Percentiles rank a stretch among this genome's conserved stretches.
Conservation (phyloP, 2,113 vertebrate genomes). For the Sula dactylatra region DNA sequence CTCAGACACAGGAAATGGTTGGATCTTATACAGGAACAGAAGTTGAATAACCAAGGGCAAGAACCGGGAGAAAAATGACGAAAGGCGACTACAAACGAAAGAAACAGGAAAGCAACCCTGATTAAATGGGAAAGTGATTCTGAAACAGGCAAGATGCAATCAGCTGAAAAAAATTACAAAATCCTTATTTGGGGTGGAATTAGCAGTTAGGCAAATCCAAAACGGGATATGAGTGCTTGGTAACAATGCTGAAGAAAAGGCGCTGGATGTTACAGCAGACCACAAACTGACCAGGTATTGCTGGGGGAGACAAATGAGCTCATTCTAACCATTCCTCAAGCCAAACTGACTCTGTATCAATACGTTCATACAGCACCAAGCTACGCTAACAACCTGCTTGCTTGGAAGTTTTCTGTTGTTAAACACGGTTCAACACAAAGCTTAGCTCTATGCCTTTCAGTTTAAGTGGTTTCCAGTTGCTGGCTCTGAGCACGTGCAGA, state of each 20-base stretch:
- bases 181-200: background rate
- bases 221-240: background rate
- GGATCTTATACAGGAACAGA: background rate
- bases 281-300: fast-evolving
- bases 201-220: background rate
- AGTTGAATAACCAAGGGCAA: background rate
- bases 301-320: background rate
- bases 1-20: background rate
- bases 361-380: background rate
- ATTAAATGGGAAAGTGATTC: background rate
- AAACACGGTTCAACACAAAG: background rate
- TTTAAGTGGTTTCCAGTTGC: background rate
- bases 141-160: background rate
- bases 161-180: background rate
- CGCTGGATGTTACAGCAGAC: background rate
- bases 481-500: background rate
- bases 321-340: background rate
- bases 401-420: background rate
- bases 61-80: background rate
- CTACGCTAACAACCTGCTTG: too few species aligned
- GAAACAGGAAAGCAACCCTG: background rate
- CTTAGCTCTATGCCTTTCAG: background rate
- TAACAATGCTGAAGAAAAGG: background rate
- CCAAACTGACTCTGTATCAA: background rate
- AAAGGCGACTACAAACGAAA: background rate